Percentiles rank a stretch among this genome's conserved stretches.
Evolutionary conservation across 35 echinoderm and acorn worm genomes (phyloP).

Genomic region (Amphiura filiformis): DNA sequence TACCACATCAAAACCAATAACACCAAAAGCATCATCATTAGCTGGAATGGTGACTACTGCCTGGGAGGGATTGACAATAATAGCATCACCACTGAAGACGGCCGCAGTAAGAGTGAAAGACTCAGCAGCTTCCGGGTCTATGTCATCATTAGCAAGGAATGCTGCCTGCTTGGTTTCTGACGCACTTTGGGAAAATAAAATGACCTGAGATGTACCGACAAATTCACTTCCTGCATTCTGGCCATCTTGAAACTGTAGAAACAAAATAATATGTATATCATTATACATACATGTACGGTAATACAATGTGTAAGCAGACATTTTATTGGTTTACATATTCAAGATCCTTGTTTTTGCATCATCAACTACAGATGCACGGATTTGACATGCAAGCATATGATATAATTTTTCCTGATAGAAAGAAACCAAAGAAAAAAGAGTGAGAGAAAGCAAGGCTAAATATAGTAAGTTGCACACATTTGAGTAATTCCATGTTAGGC

Average conservation of each 20-base stretch:
- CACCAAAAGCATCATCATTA: conserved; percentile 89
- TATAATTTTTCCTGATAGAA: background rate
- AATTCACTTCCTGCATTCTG: conserved; percentile 22
- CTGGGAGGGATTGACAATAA: conserved; percentile 30
- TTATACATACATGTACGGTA: background rate
- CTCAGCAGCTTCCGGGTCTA: conserved; percentile 73
- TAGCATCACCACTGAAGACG: conserved; percentile 32
- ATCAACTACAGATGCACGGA: background rate
- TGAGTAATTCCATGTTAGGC: too few species aligned
- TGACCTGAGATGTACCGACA: conserved; percentile 47
- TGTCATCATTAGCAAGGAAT: conserved; percentile 63
- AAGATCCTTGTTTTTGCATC: background rate
- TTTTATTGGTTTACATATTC: background rate
- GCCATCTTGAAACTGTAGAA: conserved; percentile 32
- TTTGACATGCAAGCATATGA: too few species aligned
- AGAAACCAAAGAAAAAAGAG: background rate
- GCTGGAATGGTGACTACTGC: conserved; percentile 61
- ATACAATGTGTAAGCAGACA: background rate
- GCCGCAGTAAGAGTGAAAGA: conserved; percentile 47
- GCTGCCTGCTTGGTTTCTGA: conserved; percentile 30
- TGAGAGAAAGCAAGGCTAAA: too few species aligned
- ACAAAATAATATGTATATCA: background rate
- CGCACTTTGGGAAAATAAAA: conserved; percentile 23
- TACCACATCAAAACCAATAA: conserved; percentile 81
- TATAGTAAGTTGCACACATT: too few species aligned